These are phyloP conservation scores for Epistrophe eligans DNA, from an alignment of 2,888 invertebrate species.

Conservation along the genomic window DNA sequence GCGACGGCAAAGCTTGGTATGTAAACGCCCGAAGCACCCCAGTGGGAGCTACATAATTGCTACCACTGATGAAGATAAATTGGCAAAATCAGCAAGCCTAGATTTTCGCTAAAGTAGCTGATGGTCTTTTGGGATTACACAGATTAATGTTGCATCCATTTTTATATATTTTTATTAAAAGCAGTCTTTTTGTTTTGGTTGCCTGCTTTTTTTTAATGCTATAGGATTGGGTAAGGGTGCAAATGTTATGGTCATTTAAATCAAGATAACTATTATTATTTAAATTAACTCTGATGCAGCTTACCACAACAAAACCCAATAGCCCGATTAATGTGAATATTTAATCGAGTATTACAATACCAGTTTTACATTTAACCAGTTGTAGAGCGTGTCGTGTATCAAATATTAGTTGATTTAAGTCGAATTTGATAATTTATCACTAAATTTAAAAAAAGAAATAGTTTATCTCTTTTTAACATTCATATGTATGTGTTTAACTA, in stretches of 20 bases:
- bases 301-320: slow-evolving; percentile 15
- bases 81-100: slow-evolving; percentile 39
- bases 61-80: slow-evolving; percentile 34
- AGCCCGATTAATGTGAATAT: slow-evolving; percentile 24
- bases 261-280: slow-evolving; percentile 34
- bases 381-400: not conserved
- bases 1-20: not conserved
- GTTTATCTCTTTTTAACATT: too few species aligned
- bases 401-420: not conserved
- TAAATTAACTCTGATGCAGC: slow-evolving; percentile 31
- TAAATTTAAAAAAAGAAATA: too few species aligned
- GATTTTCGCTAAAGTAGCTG: slow-evolving; percentile 26
- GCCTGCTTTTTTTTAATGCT: not conserved
- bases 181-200: slow-evolving; percentile 1
- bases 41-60: not conserved
- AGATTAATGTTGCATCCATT: slow-evolving; percentile 31
- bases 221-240: slow-evolving; percentile 53
- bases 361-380: not conserved
- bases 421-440: too few species aligned
- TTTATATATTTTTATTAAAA: slow-evolving; percentile 7
- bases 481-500: too few species aligned
- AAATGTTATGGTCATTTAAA: slow-evolving; percentile 44
- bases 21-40: not conserved
- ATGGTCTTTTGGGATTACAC: slow-evolving; percentile 36
- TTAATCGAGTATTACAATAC: slow-evolving; percentile 16